These are phyloP conservation scores for Megalops atlanticus DNA, from an alignment of 2,113 vertebrate species.

Conservation along the genomic window DNA sequence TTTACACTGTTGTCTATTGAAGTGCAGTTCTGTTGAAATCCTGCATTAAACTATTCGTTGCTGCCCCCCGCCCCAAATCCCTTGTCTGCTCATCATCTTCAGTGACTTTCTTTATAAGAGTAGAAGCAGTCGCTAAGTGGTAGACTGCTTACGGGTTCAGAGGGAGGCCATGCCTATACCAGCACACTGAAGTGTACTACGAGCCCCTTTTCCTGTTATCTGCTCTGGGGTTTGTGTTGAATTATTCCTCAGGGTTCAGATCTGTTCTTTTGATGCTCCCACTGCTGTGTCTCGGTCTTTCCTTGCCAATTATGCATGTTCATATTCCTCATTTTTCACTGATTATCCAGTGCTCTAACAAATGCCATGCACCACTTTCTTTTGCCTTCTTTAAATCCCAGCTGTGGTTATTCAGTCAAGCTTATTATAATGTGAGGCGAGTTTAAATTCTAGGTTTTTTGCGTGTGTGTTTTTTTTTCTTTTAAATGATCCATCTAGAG, in stretches of 20 bases:
- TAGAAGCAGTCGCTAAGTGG: neutral
- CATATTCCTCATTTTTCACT: constrained; percentile 3
- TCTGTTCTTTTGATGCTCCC: constrained; percentile 11
- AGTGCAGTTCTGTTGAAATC: too few relatives aligned
- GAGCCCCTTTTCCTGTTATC: constrained; percentile 9
- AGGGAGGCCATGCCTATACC: constrained; percentile 5
- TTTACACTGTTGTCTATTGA: too few relatives aligned
- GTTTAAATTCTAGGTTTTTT: too few relatives aligned
- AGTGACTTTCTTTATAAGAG: neutral
- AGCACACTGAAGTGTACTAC: neutral
- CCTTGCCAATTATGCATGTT: constrained; percentile 16
- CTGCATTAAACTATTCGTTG: too few relatives aligned
- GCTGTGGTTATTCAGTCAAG: constrained; percentile 16
- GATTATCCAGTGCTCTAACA: constrained; percentile 26
- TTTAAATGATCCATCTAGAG: neutral
- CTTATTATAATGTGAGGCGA: neutral
- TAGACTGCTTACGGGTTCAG: constrained; percentile 10
- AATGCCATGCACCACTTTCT: constrained; percentile 18
- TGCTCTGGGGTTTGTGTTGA: constrained; percentile 22
- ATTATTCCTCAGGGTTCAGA: constrained; percentile 4
- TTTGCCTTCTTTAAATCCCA: neutral
- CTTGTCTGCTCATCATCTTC: neutral
- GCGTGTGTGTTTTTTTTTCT: neutral
- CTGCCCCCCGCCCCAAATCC: neutral
- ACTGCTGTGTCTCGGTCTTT: neutral